Evolutionary conservation across 2,113 vertebrate genomes (phyloP).

Genomic region (Bubo blakistoni): DNA sequence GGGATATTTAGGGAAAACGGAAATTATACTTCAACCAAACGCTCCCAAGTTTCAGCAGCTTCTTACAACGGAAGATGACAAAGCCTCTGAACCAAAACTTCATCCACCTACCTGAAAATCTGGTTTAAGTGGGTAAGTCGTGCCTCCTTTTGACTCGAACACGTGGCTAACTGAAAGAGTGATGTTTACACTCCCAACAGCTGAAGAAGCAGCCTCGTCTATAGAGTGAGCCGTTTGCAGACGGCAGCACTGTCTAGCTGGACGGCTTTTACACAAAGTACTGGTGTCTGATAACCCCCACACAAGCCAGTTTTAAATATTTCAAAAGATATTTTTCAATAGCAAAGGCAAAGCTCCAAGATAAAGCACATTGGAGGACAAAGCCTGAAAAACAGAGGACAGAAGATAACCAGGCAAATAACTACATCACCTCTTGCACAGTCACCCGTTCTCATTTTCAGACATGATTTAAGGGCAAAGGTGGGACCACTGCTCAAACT

Average conservation of each 20-base stretch:
- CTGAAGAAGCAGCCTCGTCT: not conserved
- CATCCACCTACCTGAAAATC: not conserved
- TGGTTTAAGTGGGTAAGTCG: not conserved
- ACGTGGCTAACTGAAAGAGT: not conserved
- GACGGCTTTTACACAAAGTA: not conserved
- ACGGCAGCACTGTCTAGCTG: not conserved
- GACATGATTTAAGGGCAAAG: not conserved
- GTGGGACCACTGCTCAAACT: not conserved
- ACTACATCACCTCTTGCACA: not conserved
- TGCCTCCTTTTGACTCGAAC: not conserved
- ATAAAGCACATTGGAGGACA: not conserved
- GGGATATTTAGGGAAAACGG: not conserved
- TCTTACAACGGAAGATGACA: not conserved
- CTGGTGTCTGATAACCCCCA: not conserved
- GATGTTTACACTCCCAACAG: not conserved
- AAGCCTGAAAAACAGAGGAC: not conserved
- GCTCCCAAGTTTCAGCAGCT: not conserved
- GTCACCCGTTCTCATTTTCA: not conserved
- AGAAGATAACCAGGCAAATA: not conserved
- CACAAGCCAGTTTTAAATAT: not conserved
- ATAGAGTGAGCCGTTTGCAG: fast-evolving
- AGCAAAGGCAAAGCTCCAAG: not conserved
- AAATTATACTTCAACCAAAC: not conserved
- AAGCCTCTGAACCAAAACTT: not conserved
- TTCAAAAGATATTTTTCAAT: not conserved